Conservation (phyloP, 2,888 invertebrate genomes). For the Scaeva pyrastri region DNA sequence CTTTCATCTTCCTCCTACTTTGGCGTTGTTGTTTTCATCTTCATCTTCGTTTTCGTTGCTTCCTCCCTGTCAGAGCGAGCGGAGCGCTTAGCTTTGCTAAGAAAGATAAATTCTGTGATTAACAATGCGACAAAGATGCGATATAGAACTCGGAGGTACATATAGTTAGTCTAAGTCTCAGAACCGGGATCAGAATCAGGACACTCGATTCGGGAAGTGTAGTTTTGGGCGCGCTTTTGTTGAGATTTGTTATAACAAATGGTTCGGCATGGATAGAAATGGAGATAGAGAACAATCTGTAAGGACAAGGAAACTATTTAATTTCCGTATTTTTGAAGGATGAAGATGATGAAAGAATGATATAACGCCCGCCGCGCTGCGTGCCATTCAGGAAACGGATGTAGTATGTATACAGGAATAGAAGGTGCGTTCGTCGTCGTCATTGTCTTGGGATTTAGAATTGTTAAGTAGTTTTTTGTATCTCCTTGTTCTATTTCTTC, state of each 20-base stretch:
- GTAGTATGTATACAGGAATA: constrained; percentile 3
- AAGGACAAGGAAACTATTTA: constrained; percentile 74
- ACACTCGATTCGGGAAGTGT: constrained; percentile 7
- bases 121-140: constrained; percentile 76
- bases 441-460: constrained; percentile 25
- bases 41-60: background rate
- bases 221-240: constrained; percentile 50
- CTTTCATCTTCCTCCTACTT: constrained; percentile 3
- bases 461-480: background rate
- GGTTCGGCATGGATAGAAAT: constrained; percentile 39
- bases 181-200: too few species aligned
- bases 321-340: constrained; percentile 64
- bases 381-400: constrained; percentile 43
- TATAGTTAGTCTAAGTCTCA: too few species aligned
- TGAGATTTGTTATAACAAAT: constrained; percentile 73
- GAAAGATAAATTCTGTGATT: constrained; percentile 73
- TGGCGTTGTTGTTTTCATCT: too few species aligned
- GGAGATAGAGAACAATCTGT: constrained; percentile 59
- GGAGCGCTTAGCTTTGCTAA: constrained; percentile 34
- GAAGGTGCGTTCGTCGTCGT: constrained; percentile 10
- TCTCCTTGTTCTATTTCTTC: background rate
- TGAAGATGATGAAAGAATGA: constrained; percentile 49
- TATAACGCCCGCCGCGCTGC: too few species aligned
- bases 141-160: too few species aligned
- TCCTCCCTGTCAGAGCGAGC: background rate